Evolutionary conservation across 2,888 invertebrate genomes (phyloP), one percentile per base, ranked within the genome.

Genomic region (Parnassius mnemosyne): DNA sequence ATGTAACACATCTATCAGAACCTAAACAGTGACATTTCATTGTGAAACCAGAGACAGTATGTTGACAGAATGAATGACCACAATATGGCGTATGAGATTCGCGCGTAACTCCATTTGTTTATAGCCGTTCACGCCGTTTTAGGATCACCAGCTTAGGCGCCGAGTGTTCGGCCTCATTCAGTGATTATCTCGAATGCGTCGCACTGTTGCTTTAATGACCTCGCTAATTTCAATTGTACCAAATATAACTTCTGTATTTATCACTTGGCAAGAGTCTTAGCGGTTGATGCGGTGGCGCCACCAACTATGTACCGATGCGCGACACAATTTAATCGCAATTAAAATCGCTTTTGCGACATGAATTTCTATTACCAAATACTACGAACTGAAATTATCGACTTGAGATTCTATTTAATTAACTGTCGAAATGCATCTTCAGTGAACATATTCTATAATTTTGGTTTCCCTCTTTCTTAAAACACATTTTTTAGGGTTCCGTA

Each of bases 211-310:
- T 81, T 87, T 87, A 90, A 89, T 86, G 87, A 83, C 80, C 79
- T 84, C 82, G 88, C 88, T 89, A 88, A 89, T 89, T 89, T 87
- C 88, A 88, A 89, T 90, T 89, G 90, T 85, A 81, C 87, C 82
- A 84, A 89, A 89, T 89, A 89, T 89, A 89, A 89, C 87, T 80
- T 73, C 71, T 72, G 78, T 87, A 87, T 89, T 88, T 89, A 89
- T 87, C 83, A 86, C 83, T 90, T 89, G 89, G 89, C 90, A 89
- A 83, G 84, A 81, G 79, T 76, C 55, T 55, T 63, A 74, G 75
- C 71, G 70, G 68, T 59, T 42, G 70, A 65, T 61, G 67, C 69
- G 66, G 67, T 56, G 68, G 68, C 66, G 71, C 69, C 65, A 64
- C 67, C 65, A 68, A 66, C 69, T 68, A 68, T 73, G 77, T 75